Evolutionary conservation across 2,797 vertebrate genomes (phyloP), one percentile per base, ranked within the genome.

Genomic region (Eulemur mongoz): DNA sequence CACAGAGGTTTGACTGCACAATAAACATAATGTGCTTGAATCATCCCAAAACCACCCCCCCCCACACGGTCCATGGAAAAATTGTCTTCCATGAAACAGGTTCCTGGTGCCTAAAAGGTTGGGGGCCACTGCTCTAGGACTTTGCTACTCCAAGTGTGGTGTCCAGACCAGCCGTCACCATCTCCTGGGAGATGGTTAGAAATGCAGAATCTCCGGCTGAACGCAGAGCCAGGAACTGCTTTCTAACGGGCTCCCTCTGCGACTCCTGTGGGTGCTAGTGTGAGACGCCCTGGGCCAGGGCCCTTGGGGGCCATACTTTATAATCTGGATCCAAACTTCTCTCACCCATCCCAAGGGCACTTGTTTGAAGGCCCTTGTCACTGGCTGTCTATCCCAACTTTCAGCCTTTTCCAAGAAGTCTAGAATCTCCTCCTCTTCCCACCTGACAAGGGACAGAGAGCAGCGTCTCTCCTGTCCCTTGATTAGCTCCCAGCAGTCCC

Each of bases 261-360:
- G 52, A 50, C 4, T 32, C 40, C 17, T 27, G 2, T 0, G 6
- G 2, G 11, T 3, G 7, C 30, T 11, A 1, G 45, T 5, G 15
- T 23, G 43, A 70, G 73, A 50, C 9, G n/a, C 45, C 23, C 32
- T 69, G 52, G 75, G 52, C 13, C 4, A 89, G 35, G 27, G 27
- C 18, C n/a, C 70, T 18, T 48, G 8, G 32, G 80, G 30, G 20
- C 6, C 20, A 35, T 1, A 25, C 30, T 65, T 50, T 12, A 32
- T 5, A 63, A 30, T 48, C 32, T 45, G 15, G 35, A 54, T 6
- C 69, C 65, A 57, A 18, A 59, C 50, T 59, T 43, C 52, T 25
- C 61, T 30, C 13, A 50, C 22, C 38, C 17, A 32, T 32, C 32
- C 83, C 18, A 30, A 9, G 32, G 32, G 25, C 13, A 32, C n/a